A percentile compares a stretch with the other conserved stretches of the same genome.
phyloP scores from a whole-genome alignment of 2,113 vertebrate species.

The Atractosteus spatula region DNA sequence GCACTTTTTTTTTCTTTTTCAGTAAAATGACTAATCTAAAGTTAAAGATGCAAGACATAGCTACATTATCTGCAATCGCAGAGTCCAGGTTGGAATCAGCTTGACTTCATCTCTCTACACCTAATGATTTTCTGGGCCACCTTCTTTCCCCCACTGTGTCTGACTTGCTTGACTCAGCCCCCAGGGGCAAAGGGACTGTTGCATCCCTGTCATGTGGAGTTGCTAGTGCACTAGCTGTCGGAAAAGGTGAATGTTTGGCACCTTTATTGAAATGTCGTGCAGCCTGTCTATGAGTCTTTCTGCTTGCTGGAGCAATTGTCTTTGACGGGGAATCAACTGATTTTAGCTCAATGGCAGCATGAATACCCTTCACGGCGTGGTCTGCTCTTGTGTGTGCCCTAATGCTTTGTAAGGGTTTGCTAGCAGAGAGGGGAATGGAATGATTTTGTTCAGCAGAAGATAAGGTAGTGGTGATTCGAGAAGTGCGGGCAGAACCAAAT shows the following conservation, averaged over 20 bases:
- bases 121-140: conserved; percentile 43
- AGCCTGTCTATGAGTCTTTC: conserved; percentile 38
- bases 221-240: conserved; percentile 15
- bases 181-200: conserved; percentile 30
- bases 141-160: conserved; percentile 50
- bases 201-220: conserved; percentile 10
- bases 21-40: conserved; percentile 37
- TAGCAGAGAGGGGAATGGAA: conserved; percentile 29
- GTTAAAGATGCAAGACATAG: conserved; percentile 54
- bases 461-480: conserved; percentile 44
- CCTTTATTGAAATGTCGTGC: conserved; percentile 26
- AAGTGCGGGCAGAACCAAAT: conserved; percentile 52
- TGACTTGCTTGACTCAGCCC: conserved; percentile 46
- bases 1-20: conserved; percentile 76
- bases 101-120: conserved; percentile 73
- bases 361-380: conserved; percentile 20
- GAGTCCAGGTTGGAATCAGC: background rate
- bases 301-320: conserved; percentile 35
- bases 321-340: conserved; percentile 25
- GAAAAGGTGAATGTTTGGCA: conserved; percentile 22
- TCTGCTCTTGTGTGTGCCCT: conserved; percentile 13
- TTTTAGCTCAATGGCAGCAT: conserved; percentile 24
- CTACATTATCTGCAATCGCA: conserved; percentile 44
- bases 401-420: conserved; percentile 32
- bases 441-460: conserved; percentile 37